Evolutionary conservation across 2,888 invertebrate species (phyloP).

Genomic region (Margaritifera margaritifera): DNA sequence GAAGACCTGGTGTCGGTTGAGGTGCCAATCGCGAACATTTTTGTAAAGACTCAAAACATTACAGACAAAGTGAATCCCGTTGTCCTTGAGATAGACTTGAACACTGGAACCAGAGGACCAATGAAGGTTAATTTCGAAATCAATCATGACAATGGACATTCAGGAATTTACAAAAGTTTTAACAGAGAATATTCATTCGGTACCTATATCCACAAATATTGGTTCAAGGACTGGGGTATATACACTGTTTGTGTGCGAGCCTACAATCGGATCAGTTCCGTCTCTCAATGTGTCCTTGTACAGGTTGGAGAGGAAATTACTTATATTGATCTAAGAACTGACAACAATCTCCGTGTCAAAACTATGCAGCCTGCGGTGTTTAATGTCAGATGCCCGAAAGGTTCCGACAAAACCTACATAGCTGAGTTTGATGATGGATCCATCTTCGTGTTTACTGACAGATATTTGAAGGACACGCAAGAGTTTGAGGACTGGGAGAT

Average conservation of each 20-base stretch:
- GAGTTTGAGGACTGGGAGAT: conserved; percentile 21
- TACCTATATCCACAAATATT: conserved; percentile 48
- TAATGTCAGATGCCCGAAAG: conserved; percentile 56
- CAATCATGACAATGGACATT: conserved; percentile 59
- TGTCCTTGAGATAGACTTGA: conserved; percentile 52
- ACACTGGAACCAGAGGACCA: conserved; percentile 51
- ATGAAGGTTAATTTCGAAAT: conserved; percentile 52
- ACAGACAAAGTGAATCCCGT: conserved; percentile 52
- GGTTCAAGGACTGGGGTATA: conserved; percentile 65
- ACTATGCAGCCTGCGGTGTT: conserved; percentile 45
- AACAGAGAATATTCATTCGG: conserved; percentile 39
- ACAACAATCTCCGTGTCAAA: conserved; percentile 47
- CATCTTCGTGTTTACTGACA: conserved; percentile 46
- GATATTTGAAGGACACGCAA: conserved; percentile 29
- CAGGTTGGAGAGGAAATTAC: conserved; percentile 67
- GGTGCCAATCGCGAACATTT: conserved; percentile 54
- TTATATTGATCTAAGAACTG: conserved; percentile 55
- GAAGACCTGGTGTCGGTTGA: conserved; percentile 62
- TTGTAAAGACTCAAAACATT: conserved; percentile 43
- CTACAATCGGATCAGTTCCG: conserved; percentile 59
- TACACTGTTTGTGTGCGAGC: conserved; percentile 61
- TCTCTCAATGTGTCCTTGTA: conserved; percentile 39
- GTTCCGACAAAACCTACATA: conserved; percentile 58
- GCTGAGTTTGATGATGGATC: conserved; percentile 58
- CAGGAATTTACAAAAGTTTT: conserved; percentile 25